Base-by-base conservation (phyloP, 2,113 vertebrate species). In the Pomatostomus ruficeps region DNA sequence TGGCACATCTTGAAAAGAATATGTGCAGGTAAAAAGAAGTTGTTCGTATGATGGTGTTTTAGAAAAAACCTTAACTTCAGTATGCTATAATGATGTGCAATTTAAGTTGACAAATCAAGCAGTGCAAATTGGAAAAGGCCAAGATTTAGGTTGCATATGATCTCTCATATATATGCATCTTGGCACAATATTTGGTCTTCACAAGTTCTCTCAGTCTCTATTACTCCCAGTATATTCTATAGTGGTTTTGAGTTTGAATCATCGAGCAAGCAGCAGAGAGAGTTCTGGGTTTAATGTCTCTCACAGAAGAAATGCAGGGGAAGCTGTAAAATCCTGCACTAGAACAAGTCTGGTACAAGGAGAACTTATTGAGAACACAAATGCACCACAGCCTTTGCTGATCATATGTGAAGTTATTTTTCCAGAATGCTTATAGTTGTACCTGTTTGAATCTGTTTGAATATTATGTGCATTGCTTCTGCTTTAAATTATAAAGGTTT, bases 401-500 rank as follows among this genome's bases (percentile, higher is more conserved):
- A 12, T 26, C 8, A 21, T 22, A 18, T n/a, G 10, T 28, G 20
- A 15, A 12, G 7, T 24, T 26, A 38, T 57, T 43, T 12, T 29
- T 12, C 48, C 13, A 15, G 29, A 36, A 73, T 49, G 18, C 7
- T 76, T 29, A 51, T 45, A 62, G 15, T 35, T 81, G 22, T 62
- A 26, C 33, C 16, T 35, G 1, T 66, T 81, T 73, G 24, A 65
- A 70, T 43, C 40, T 77, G 10, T 71, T 87, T 62, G 71, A 9
- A 12, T 68, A 6, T 80, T 51, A 25, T 1, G 3, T 78, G 22
- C 1, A 0, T 61, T 72, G 6, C 24, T 9, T 65, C n/a, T 48
- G 7, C 35, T 87, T 49, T 54, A 67, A 65, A 80, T 14, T 65
- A 59, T 68, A 35, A 5, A 67, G 36, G 2, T 48, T 84, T 51